Evolutionary conservation across 2,113 vertebrate species (phyloP).

Genomic region (Aythya baeri): DNA sequence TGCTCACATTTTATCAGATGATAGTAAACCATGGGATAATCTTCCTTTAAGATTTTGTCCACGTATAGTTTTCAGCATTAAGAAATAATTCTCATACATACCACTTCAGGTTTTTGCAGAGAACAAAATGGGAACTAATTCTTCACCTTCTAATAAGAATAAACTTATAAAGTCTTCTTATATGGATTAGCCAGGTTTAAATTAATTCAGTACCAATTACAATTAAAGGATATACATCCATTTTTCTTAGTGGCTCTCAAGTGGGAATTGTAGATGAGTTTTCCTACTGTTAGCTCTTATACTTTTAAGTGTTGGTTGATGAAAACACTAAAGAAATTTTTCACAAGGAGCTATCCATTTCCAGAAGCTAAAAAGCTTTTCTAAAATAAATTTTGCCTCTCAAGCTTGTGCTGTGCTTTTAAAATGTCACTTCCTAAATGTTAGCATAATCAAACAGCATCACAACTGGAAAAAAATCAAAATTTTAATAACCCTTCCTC

Average conservation of each 20-base stretch:
- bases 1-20: accelerated
- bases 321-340: background rate
- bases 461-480: background rate
- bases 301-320: background rate
- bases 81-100: background rate
- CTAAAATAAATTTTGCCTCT: background rate
- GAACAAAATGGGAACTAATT: background rate
- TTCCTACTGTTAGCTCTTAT: background rate
- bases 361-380: background rate
- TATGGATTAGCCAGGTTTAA: background rate
- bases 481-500: background rate
- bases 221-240: background rate
- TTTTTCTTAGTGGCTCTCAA: background rate
- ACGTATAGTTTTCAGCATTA: background rate
- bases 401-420: background rate
- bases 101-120: background rate
- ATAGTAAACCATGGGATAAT: background rate
- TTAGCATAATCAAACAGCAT: background rate
- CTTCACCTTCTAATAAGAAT: background rate
- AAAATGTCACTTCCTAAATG: background rate
- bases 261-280: background rate
- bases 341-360: background rate
- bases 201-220: background rate
- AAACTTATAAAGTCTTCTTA: background rate
- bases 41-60: background rate